Percentiles rank a stretch among this genome's conserved stretches.
These are phyloP conservation scores for Andrena haemorrhoa DNA, from an alignment of 2,888 invertebrate species.

Conservation along the genomic window DNA sequence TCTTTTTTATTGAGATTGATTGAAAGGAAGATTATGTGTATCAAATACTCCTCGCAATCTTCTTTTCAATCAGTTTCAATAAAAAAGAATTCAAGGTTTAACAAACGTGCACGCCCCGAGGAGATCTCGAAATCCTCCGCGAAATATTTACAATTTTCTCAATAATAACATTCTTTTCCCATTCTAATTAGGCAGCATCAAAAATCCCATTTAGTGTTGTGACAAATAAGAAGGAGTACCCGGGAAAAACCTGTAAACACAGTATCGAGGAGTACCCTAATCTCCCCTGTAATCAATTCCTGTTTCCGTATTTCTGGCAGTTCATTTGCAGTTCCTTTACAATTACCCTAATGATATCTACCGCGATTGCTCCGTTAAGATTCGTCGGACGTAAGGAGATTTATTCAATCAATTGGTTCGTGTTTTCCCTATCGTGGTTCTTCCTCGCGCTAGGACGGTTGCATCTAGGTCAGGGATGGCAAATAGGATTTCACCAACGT, in stretches of 20 bases:
- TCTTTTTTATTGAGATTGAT: no score
- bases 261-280: not conserved
- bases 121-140: no score
- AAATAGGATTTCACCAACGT: no score
- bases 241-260: not conserved
- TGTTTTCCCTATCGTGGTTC: slow-evolving; percentile 58
- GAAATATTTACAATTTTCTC: not conserved
- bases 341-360: slow-evolving; percentile 54
- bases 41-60: no score
- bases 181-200: no score
- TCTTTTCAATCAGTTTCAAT: no score
- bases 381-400: slow-evolving; percentile 48
- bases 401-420: slow-evolving; percentile 38
- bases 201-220: not conserved
- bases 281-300: not conserved
- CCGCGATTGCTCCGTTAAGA: slow-evolving; percentile 44
- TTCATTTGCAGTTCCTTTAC: slow-evolving; percentile 27
- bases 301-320: not conserved
- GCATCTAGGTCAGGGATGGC: slow-evolving; percentile 33
- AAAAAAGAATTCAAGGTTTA: no score
- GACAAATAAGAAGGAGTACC: not conserved
- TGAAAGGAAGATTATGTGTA: no score
- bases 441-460: slow-evolving; percentile 43
- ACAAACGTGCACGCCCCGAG: no score
- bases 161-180: not conserved